Conservation (phyloP, 2,888 invertebrate species). For the Hermodice carunculata region DNA sequence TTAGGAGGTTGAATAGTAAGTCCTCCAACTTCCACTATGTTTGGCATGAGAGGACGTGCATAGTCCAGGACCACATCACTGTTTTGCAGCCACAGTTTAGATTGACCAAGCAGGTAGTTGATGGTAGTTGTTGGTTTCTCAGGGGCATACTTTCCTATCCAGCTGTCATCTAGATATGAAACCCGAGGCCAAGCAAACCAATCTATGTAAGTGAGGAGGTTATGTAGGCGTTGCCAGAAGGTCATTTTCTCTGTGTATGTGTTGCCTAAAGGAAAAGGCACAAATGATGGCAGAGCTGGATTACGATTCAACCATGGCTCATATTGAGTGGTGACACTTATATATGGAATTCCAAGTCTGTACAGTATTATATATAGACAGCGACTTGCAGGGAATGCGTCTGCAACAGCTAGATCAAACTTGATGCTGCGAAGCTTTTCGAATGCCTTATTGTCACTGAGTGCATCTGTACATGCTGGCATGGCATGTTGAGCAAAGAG, state of each 20-base stretch:
- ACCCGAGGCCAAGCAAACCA: not conserved
- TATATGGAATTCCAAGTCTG: slow-evolving; percentile 21
- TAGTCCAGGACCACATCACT: slow-evolving; percentile 39
- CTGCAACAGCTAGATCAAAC: slow-evolving; percentile 26
- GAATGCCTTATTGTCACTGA: not conserved
- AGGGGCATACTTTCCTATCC: not conserved
- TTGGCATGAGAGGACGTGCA: slow-evolving; percentile 34
- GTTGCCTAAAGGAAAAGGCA: not conserved
- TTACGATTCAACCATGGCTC: not conserved
- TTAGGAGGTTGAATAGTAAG: slow-evolving; percentile 23
- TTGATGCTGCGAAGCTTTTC: not conserved
- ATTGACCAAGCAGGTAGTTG: slow-evolving; percentile 4
- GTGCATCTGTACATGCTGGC: not conserved
- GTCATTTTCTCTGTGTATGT: slow-evolving; percentile 3
- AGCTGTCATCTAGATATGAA: not conserved
- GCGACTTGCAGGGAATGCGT: not conserved
- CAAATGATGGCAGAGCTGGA: not conserved
- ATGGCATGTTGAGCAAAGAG: not conserved
- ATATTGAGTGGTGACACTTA: slow-evolving; percentile 5
- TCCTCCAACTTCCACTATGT: slow-evolving; percentile 40
- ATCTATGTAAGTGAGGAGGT: not conserved
- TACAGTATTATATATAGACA: slow-evolving; percentile 17
- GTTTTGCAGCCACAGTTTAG: slow-evolving; percentile 37
- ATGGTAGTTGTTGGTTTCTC: not conserved
- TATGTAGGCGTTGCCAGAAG: not conserved